phyloP scores from a whole-genome alignment of 2,888 invertebrate species.

The Labia minor region DNA sequence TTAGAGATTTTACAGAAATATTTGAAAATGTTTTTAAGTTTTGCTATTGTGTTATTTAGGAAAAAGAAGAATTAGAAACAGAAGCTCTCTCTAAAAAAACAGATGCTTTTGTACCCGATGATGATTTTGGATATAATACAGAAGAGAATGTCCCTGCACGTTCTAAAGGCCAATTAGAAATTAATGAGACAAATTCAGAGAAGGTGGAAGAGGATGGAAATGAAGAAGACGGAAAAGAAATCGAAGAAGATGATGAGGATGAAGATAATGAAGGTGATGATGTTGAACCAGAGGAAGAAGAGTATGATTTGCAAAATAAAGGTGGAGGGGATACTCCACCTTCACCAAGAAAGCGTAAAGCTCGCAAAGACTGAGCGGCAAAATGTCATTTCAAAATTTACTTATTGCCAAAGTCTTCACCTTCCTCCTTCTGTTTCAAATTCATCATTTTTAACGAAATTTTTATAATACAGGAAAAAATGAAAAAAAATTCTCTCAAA shows the following conservation, averaged over 20 bases:
- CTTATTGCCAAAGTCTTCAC: constrained; percentile 9
- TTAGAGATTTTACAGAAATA: neutral
- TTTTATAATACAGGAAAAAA: too few relatives aligned
- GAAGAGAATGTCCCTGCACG: constrained; percentile 32
- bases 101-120: constrained; percentile 55
- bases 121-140: constrained; percentile 39
- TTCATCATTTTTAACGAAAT: neutral
- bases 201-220: constrained; percentile 29
- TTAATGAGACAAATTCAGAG: constrained; percentile 26
- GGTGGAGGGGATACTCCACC: constrained; percentile 26
- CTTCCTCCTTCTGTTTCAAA: neutral
- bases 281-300: constrained; percentile 24
- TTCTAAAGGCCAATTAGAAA: constrained; percentile 30
- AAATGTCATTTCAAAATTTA: neutral
- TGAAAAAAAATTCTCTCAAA: too few relatives aligned
- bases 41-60: constrained; percentile 30
- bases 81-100: constrained; percentile 57
- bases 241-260: constrained; percentile 29
- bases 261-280: constrained; percentile 27
- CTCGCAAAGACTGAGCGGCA: constrained; percentile 29
- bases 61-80: constrained; percentile 39
- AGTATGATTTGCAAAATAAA: constrained; percentile 19
- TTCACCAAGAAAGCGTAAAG: constrained; percentile 27
- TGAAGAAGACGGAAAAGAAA: constrained; percentile 27
- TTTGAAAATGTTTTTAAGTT: neutral